Evolutionary conservation across 2,113 vertebrate species (phyloP), one percentile per base, ranked within the genome.

Genomic region (Gallinago undulata): DNA sequence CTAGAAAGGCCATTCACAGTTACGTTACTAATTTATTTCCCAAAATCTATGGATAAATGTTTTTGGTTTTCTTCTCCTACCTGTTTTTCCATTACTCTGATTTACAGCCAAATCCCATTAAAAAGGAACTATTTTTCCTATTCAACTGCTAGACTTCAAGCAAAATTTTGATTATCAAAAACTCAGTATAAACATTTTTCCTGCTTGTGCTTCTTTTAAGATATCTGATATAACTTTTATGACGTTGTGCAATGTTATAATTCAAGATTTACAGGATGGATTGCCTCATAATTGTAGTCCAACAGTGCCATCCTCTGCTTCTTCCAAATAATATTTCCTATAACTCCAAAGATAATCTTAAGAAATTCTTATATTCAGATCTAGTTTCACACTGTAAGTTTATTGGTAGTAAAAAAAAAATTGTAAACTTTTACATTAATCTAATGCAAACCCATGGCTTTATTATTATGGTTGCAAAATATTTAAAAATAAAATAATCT

Each of bases 281-380:
- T 73, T 90, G 66, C 28, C 28, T 93, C 79, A 72, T 97, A 93
- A 97, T 91, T 97, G 56, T 78, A 96, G 84, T 91, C 88, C 96
- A 96, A 97, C 96, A 97, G 86, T 96, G 97, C 96, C 96, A 97
- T 97, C 96, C 81, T 97, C 96, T 96, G 96, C 95, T 87, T 89
- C 93, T 93, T 86, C 53, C n/a, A 96, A 96, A 96, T 91, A 94
- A 72, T 11, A 72, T 91, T 82, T 85, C 50, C 31, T 90, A 21
- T 39, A 77, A 82, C 25, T 89, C 41, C n/a, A 83, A 64, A 86
- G 19, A 67, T 64, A 60, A 75, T 74, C 30, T 63, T 68, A 55
- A 59, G 41, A 47, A 82, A 89, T 55, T 60, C 8, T 60, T 70
- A 33, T 12, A 57, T 37, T 78, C 28, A 77, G 7, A 2, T 57